A percentile compares a stretch with the other conserved stretches of the same genome.
Conservation (phyloP, 2,888 invertebrate species). For the Agriopis aurantiaria region DNA sequence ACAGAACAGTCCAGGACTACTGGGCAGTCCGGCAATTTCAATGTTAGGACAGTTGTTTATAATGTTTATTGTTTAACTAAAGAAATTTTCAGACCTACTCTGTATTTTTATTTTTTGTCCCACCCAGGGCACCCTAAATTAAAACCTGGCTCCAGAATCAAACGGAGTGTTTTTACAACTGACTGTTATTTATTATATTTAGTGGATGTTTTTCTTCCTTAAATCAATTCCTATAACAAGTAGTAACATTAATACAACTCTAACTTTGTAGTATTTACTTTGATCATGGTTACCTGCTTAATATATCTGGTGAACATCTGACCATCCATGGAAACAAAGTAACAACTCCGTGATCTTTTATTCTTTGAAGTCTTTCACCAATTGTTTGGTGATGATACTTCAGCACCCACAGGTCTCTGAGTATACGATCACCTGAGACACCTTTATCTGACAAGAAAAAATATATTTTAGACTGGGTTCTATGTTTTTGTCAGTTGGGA, state of each 20-base stretch:
- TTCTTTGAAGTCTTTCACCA: conserved; percentile 77
- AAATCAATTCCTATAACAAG: no score
- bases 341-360: conserved; percentile 79
- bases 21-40: no score
- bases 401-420: conserved; percentile 88
- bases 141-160: no score
- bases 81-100: no score
- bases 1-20: no score
- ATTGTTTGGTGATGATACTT: conserved; percentile 86
- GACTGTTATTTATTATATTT: not conserved
- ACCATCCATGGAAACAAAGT: conserved; percentile 89
- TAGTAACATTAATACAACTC: not conserved
- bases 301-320: conserved; percentile 84
- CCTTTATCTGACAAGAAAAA: conserved; percentile 75
- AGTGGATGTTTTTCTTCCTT: not conserved
- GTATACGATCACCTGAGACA: conserved; percentile 82
- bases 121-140: no score
- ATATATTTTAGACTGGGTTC: not conserved
- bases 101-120: no score
- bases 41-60: no score
- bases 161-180: not conserved
- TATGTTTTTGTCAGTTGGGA: no score
- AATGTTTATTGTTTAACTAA: no score
- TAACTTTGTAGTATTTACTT: not conserved
- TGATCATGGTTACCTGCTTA: conserved; percentile 76